Evolutionary conservation across 1,140 invertebrate genomes (phyloP).

Genomic region (silkworm (Bombyx mori)): DNA sequence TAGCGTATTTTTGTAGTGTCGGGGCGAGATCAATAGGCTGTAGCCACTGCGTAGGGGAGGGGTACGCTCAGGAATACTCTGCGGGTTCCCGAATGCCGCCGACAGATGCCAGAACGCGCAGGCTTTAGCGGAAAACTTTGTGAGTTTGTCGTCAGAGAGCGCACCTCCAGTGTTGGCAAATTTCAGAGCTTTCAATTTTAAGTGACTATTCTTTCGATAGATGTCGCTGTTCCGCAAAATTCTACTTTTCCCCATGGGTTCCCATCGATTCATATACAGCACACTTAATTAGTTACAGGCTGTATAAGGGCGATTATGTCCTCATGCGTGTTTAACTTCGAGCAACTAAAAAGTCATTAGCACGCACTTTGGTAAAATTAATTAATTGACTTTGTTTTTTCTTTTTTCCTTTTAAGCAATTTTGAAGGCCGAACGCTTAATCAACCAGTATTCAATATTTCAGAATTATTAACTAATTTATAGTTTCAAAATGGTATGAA

Average conservation of each 20-base stretch:
- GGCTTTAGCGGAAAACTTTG: constrained; percentile 29
- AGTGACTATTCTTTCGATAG: not conserved
- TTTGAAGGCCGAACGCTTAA: too few relatives aligned
- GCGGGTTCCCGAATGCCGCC: constrained; percentile 28
- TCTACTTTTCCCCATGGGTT: not conserved
- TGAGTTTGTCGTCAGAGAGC: constrained; percentile 26
- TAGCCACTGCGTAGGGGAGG: constrained; percentile 22
- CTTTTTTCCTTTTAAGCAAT: too few relatives aligned
- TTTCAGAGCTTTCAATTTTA: not conserved
- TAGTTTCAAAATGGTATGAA: too few relatives aligned
- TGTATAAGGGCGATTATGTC: too few relatives aligned
- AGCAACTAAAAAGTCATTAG: too few relatives aligned
- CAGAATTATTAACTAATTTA: too few relatives aligned
- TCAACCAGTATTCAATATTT: too few relatives aligned
- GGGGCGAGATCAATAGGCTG: constrained; percentile 49
- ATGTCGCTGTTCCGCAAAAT: not conserved
- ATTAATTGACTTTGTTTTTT: too few relatives aligned
- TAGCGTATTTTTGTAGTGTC: constrained; percentile 51
- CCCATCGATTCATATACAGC: constrained; percentile 8
- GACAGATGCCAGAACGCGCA: constrained; percentile 45
- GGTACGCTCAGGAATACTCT: constrained; percentile 16
- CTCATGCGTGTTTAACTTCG: too few relatives aligned
- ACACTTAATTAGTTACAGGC: too few relatives aligned
- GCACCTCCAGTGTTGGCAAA: constrained; percentile 12
- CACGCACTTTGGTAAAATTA: too few relatives aligned